Percentiles rank a stretch among this genome's conserved stretches.
Conservation (phyloP, 2,113 vertebrate genomes). For the Alligator mississippiensis region DNA sequence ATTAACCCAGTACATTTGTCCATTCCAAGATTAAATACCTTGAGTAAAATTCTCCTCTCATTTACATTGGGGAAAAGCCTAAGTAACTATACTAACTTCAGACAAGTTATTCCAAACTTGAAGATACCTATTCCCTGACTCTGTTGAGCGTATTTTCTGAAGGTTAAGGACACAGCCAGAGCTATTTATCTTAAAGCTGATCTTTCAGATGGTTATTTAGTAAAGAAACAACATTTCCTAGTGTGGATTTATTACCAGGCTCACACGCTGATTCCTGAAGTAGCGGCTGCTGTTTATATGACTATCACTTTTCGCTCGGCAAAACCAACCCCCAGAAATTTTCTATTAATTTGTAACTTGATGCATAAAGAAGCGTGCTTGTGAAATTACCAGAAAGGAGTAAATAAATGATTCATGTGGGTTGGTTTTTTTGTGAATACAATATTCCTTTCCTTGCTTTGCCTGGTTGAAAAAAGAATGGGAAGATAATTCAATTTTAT, state of each 20-base stretch:
- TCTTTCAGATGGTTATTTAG: constrained; percentile 8
- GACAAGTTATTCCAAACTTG: not conserved
- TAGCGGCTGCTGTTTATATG: not conserved
- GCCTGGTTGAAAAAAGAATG: constrained; percentile 70
- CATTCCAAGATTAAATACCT: not conserved
- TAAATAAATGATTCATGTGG: constrained; percentile 81
- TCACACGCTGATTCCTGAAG: constrained; percentile 23
- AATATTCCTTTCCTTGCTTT: constrained; percentile 71
- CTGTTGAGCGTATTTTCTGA: not conserved
- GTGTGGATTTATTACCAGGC: constrained; percentile 23
- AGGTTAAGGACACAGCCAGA: not conserved
- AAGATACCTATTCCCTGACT: not conserved
- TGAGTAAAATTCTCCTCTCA: not conserved
- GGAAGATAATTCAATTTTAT: constrained; percentile 75
- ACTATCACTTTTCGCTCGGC: constrained; percentile 7
- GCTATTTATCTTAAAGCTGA: not conserved
- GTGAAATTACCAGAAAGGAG: constrained; percentile 73
- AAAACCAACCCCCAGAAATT: constrained; percentile 46
- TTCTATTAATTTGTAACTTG: constrained; percentile 60
- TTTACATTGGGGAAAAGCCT: not conserved
- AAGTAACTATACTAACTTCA: not conserved
- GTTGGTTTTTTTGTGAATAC: constrained; percentile 80
- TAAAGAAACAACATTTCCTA: constrained; percentile 7
- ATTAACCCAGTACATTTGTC: not conserved
- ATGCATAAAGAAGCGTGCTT: constrained; percentile 63